phyloP scores from a whole-genome alignment of 2,888 invertebrate genomes.

The Microctonus aethiopoides region DNA sequence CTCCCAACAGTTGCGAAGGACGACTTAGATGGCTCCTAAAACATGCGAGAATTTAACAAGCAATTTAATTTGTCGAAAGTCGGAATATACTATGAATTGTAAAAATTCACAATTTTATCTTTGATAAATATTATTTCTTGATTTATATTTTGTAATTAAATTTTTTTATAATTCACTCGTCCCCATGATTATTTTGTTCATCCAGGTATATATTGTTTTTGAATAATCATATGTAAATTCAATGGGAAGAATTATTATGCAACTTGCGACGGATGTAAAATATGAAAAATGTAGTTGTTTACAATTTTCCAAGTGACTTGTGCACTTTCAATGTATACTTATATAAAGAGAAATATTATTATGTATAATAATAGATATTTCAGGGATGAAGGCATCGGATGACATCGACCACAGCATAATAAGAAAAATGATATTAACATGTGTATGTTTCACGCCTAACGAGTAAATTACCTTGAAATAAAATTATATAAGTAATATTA shows the following conservation, averaged over 20 bases:
- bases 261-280: not conserved
- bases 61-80: constrained; percentile 10
- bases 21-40: constrained; percentile 1
- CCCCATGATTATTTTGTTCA: constrained; percentile 2
- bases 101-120: too few relatives aligned
- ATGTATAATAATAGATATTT: constrained; percentile 18
- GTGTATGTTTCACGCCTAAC: not conserved
- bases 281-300: not conserved
- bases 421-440: constrained; percentile 4
- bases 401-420: not conserved
- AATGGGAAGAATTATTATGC: not conserved
- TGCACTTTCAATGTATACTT: not conserved
- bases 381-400: constrained; percentile 18
- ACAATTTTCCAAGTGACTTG: not conserved
- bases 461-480: not conserved
- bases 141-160: too few relatives aligned
- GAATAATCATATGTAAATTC: constrained; percentile 5
- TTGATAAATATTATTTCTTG: too few relatives aligned
- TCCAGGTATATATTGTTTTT: not conserved
- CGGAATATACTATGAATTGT: too few relatives aligned
- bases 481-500: not conserved
- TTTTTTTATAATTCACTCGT: not conserved
- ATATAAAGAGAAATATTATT: not conserved
- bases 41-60: not conserved
- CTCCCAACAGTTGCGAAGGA: constrained; percentile 3